A percentile compares a stretch with the other conserved stretches of the same genome.
Conservation (phyloP, 1,140 invertebrate species). For the Frieseomelitta varia region DNA sequence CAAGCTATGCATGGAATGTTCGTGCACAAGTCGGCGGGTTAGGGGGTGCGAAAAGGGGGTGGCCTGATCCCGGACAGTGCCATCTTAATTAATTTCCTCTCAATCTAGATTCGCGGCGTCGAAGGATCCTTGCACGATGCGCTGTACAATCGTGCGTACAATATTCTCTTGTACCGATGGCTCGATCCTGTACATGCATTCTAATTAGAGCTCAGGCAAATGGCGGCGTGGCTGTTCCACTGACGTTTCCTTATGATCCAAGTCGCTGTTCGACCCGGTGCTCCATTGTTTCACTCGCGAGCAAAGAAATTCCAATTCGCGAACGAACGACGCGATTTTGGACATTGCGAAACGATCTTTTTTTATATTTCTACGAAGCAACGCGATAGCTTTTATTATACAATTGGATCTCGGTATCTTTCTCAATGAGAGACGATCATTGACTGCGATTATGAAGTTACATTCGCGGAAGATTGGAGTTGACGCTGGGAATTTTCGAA, state of each 20-base stretch:
- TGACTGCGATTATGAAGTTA: too few relatives aligned
- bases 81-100: slow-evolving; percentile 68
- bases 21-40: slow-evolving; percentile 44
- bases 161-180: slow-evolving; percentile 4
- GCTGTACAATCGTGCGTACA: slow-evolving; percentile 14
- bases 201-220: slow-evolving; percentile 3
- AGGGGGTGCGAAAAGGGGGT: slow-evolving; percentile 62
- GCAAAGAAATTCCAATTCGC: too few relatives aligned
- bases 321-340: too few relatives aligned
- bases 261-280: background rate
- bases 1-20: slow-evolving; percentile 70
- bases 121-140: slow-evolving; percentile 39
- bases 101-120: slow-evolving; percentile 46
- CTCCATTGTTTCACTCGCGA: background rate
- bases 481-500: too few relatives aligned
- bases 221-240: background rate
- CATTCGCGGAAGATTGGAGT: too few relatives aligned
- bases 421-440: too few relatives aligned
- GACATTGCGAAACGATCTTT: too few relatives aligned
- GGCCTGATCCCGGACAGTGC: slow-evolving; percentile 58
- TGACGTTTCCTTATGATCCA: background rate
- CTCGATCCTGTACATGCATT: background rate
- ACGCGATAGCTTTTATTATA: too few relatives aligned
- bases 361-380: too few relatives aligned
- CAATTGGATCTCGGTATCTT: too few relatives aligned